These are phyloP conservation scores for Cromileptes altivelis DNA, from an alignment of 2,113 vertebrate genomes.

Conservation along the genomic window DNA sequence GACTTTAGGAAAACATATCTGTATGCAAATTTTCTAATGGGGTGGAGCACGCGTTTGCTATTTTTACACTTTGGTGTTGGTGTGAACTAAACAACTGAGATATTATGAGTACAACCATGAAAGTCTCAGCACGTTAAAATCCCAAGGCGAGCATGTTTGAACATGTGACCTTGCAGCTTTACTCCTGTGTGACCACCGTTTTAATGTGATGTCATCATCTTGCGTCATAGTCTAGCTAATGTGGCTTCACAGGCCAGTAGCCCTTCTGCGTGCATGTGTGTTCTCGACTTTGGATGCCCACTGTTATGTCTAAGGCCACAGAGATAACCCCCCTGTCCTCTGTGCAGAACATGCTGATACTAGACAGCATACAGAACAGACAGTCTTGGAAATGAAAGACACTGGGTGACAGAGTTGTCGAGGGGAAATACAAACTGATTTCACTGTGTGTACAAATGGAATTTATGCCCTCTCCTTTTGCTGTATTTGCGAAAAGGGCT, in stretches of 20 bases:
- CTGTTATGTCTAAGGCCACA: constrained; percentile 15
- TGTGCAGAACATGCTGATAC: constrained; percentile 42
- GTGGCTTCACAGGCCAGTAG: neutral
- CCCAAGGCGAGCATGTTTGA: neutral
- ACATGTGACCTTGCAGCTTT: neutral
- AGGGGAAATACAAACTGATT: neutral
- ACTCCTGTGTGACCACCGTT: neutral
- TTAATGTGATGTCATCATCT: neutral
- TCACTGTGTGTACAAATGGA: neutral
- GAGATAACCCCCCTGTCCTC: constrained; percentile 37
- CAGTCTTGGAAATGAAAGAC: neutral
- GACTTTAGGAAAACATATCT: no score
- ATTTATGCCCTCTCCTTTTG: constrained; percentile 12
- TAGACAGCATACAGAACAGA: constrained; percentile 33
- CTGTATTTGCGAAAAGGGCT: constrained; percentile 10
- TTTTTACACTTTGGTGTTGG: no score
- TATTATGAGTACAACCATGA: neutral
- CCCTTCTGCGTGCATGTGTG: constrained; percentile 10
- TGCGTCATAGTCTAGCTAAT: neutral
- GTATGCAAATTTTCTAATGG: no score
- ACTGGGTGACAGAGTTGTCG: neutral
- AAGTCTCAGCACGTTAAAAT: neutral
- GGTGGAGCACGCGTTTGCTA: no score
- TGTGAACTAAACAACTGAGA: no score
- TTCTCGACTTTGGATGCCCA: constrained; percentile 7